These are phyloP conservation scores for Hydrozoanthus tunicans DNA, from an alignment of 64 coral and sea anemone genomes.

Conservation along the genomic window DNA sequence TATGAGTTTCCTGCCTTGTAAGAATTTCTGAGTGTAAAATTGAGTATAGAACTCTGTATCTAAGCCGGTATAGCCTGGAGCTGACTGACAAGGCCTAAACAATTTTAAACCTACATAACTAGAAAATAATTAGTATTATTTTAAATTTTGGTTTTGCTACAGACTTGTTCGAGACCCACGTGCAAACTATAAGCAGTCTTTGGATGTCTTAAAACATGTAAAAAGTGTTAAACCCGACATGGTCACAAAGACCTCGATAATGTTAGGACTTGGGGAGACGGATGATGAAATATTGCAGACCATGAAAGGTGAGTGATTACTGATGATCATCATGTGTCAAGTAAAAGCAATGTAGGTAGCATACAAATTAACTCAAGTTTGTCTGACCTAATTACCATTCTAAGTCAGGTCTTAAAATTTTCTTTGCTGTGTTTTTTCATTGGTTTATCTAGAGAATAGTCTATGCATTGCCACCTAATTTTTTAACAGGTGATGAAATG, in stretches of 20 bases:
- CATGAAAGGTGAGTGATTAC: constrained; percentile 71
- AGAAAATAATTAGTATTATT: not conserved
- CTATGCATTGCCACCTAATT: too few relatives aligned
- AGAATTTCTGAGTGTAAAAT: too few relatives aligned
- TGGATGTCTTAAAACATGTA: constrained; percentile 80
- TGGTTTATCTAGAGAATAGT: too few relatives aligned
- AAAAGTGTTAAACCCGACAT: constrained; percentile 77
- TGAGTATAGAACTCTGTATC: too few relatives aligned
- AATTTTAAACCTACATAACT: not conserved
- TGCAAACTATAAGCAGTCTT: constrained; percentile 92
- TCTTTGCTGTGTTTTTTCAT: too few relatives aligned
- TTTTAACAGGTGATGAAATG: too few relatives aligned
- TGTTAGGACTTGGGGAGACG: constrained; percentile 92
- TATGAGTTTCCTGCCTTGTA: too few relatives aligned
- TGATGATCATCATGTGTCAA: not conserved
- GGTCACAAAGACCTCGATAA: constrained; percentile 95
- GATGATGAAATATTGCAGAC: constrained; percentile 93
- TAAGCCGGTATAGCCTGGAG: too few relatives aligned
- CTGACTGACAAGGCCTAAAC: too few relatives aligned
- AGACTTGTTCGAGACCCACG: constrained; percentile 96
- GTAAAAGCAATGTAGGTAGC: not conserved
- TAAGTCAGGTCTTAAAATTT: too few relatives aligned
- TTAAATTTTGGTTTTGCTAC: not conserved
- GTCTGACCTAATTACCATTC: too few relatives aligned
- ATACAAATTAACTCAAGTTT: too few relatives aligned